Evolutionary conservation across 2,797 vertebrate species (phyloP).

Genomic region (Phalanger gymnotis): DNA sequence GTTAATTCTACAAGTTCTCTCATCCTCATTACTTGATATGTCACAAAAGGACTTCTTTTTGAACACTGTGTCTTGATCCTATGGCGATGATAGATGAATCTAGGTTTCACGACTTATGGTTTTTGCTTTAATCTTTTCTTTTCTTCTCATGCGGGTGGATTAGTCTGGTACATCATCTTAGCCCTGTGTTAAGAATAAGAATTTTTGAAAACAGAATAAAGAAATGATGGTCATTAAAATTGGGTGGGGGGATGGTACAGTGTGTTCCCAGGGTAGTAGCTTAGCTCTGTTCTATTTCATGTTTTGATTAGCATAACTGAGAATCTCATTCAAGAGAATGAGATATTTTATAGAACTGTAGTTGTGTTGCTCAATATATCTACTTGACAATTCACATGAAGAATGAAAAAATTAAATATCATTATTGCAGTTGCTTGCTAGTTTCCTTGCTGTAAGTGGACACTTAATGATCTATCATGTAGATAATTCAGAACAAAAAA

Average conservation of each 20-base stretch:
- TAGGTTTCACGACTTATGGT: not conserved
- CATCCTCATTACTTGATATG: not conserved
- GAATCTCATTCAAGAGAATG: not conserved
- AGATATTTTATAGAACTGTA: not conserved
- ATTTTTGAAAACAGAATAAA: conserved; percentile 38
- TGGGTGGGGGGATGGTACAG: not conserved
- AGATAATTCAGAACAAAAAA: not conserved
- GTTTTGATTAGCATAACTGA: conserved; percentile 9
- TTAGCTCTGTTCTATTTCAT: not conserved
- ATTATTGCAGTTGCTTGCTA: not conserved
- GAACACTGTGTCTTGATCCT: conserved; percentile 19
- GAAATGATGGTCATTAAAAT: conserved; percentile 12
- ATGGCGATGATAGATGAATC: conserved; percentile 46
- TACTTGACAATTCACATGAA: not conserved
- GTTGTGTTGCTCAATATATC: not conserved
- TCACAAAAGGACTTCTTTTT: conserved; percentile 25
- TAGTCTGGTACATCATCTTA: conserved; percentile 48
- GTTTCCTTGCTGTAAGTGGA: not conserved
- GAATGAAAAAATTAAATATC: not conserved
- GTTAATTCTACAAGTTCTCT: conserved; percentile 54
- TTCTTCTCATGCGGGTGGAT: conserved; percentile 48
- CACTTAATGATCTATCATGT: not conserved
- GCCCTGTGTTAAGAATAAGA: conserved; percentile 35
- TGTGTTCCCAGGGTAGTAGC: not conserved
- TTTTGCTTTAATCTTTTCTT: not conserved